Evolutionary conservation across 2,113 vertebrate genomes (phyloP).

Genomic region (Etia nguti): DNA sequence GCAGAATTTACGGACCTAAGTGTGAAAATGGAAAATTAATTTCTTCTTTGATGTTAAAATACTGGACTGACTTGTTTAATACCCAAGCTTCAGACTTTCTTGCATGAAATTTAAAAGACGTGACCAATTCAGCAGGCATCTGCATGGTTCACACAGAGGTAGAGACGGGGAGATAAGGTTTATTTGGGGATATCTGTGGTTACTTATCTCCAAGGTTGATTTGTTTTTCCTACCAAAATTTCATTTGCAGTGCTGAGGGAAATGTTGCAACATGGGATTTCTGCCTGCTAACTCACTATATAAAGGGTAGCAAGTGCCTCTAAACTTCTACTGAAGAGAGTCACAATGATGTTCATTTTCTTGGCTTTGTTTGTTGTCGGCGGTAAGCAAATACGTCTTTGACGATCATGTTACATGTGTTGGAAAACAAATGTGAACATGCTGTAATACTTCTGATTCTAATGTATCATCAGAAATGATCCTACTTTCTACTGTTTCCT

Average conservation of each 20-base stretch:
- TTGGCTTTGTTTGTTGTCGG: constrained; percentile 72
- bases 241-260: neutral
- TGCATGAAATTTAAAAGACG: neutral
- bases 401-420: neutral
- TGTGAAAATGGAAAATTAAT: accelerated
- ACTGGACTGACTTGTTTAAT: neutral
- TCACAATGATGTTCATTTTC: constrained; percentile 70
- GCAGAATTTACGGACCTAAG: neutral
- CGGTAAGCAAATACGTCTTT: constrained; percentile 53
- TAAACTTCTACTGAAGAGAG: neutral
- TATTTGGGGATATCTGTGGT: constrained; percentile 49
- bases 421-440: neutral
- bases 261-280: neutral
- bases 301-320: neutral
- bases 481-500: neutral
- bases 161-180: constrained; percentile 31
- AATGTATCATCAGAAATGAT: neutral
- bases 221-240: constrained; percentile 21
- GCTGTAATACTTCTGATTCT: neutral
- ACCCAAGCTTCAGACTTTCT: neutral
- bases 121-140: constrained; percentile 4
- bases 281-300: constrained; percentile 3
- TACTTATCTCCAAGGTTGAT: constrained; percentile 65
- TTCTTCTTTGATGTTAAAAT: neutral
- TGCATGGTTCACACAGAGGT: constrained; percentile 55